Conservation (phyloP, 2,797 vertebrate genomes). For the Rhinoraja longicauda region DNA sequence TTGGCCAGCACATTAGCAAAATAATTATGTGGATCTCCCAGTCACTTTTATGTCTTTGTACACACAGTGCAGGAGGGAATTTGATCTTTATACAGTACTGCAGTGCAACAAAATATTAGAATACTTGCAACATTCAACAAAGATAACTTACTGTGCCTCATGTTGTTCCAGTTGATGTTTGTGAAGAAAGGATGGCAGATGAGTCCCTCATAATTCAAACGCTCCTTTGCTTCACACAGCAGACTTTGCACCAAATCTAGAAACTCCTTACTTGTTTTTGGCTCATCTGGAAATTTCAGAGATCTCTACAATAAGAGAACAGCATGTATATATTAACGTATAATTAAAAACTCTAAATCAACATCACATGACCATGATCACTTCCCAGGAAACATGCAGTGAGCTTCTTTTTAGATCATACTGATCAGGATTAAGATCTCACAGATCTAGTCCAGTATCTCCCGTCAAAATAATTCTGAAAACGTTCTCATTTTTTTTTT, state of each 20-base stretch:
- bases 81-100: not conserved
- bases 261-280: constrained; percentile 70
- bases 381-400: not conserved
- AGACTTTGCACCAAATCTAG: constrained; percentile 83
- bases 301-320: constrained; percentile 60
- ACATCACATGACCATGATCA: not conserved
- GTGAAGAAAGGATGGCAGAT: constrained; percentile 89
- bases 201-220: constrained; percentile 78
- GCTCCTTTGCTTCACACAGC: constrained; percentile 75
- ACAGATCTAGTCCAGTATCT: not conserved
- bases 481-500: not conserved
- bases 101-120: not conserved
- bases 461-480: not conserved
- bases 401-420: not conserved
- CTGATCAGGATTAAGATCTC: not conserved
- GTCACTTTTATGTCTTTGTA: not conserved
- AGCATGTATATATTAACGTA: not conserved
- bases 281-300: constrained; percentile 81
- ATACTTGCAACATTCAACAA: constrained; percentile 43
- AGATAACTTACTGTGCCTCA: constrained; percentile 73
- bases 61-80: not conserved
- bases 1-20: not conserved
- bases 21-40: not conserved
- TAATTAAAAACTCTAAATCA: constrained; percentile 4
- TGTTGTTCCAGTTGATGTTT: constrained; percentile 74